Base-by-base conservation (phyloP, 1,140 invertebrate species). In the Rhynchophorus ferrugineus region DNA sequence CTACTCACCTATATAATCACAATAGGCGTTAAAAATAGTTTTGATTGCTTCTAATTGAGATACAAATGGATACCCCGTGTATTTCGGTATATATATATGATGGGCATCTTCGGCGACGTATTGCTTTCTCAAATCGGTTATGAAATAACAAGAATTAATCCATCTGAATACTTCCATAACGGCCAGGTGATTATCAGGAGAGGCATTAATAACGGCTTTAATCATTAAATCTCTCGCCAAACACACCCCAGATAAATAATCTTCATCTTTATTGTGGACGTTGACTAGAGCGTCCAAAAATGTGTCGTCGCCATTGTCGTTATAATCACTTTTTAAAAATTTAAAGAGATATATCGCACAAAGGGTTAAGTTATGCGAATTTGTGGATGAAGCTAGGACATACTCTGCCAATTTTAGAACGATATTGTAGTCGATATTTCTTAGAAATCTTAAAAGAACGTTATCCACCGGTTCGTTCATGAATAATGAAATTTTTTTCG, bases 201-300 rank as follows among this genome's bases (percentile, higher is more conserved):
- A 13, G 8, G 61, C 49, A 13, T 33, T 48, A n/a, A 51, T 21
- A 9, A 59, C 33, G 6, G 58, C 60, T 55, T 62, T 63, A 1
- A 44, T 46, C 3, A 56, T 33, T 7, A 63, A 33, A 17, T 54
- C 14, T 29, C 20, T 36, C 8, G 60, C 56, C 20, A 65, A 50
- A 35, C 41, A 34, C 18, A 62, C 46, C 11, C 52, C 50, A 13
- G 17, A 6, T 36, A 51, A 6, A 34, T 53, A 35, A 7, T 47
- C 16, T 7, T 45, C 7, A 18, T 29, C 24, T 13, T 29, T 44
- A 16, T 24, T 37, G 21, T 38, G 16, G 8, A 19, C 13, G 11
- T 17, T 20, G 18, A 19, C 21, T 2, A 43, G 9, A 11, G 44
- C 19, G 36, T 54, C 45, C 17, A 49, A 36, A 43, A 48, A 48